These are phyloP conservation scores for Drosophila gunungcola DNA, from an alignment of 1,140 invertebrate genomes.

Conservation along the genomic window DNA sequence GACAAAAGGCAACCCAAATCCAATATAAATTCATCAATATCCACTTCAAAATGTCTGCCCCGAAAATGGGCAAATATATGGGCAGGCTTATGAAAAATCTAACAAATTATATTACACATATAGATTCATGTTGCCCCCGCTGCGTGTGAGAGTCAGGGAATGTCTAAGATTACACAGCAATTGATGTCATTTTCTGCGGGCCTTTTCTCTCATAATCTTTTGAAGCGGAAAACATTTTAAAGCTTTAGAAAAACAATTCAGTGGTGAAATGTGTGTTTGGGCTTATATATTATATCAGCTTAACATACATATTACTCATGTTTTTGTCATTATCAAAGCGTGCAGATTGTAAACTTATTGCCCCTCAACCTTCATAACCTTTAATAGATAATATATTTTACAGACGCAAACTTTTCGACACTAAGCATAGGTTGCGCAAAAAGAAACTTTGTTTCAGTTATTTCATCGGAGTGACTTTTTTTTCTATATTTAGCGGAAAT, in stretches of 20 bases:
- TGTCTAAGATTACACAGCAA: constrained; percentile 73
- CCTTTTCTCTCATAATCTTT: constrained; percentile 52
- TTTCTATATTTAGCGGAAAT: background rate
- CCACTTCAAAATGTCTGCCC: constrained; percentile 59
- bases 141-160: constrained; percentile 36
- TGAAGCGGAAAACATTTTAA: constrained; percentile 50
- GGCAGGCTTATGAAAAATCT: constrained; percentile 51
- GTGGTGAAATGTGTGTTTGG: constrained; percentile 10
- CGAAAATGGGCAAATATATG: constrained; percentile 31
- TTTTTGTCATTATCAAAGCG: constrained; percentile 54
- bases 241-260: constrained; percentile 35
- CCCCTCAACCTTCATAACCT: constrained; percentile 23
- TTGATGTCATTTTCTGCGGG: constrained; percentile 67
- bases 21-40: constrained; percentile 79
- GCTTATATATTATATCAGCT: constrained; percentile 29
- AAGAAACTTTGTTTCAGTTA: constrained; percentile 24
- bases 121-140: constrained; percentile 33
- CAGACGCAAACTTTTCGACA: constrained; percentile 55
- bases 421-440: constrained; percentile 34
- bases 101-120: constrained; percentile 55
- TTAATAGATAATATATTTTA: constrained; percentile 35
- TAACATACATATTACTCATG: constrained; percentile 17
- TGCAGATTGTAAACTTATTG: constrained; percentile 46
- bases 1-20: constrained; percentile 47
- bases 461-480: background rate